Evolutionary conservation across 2,797 vertebrate species (phyloP).

Genomic region (Phaenicophaeus curvirostris): DNA sequence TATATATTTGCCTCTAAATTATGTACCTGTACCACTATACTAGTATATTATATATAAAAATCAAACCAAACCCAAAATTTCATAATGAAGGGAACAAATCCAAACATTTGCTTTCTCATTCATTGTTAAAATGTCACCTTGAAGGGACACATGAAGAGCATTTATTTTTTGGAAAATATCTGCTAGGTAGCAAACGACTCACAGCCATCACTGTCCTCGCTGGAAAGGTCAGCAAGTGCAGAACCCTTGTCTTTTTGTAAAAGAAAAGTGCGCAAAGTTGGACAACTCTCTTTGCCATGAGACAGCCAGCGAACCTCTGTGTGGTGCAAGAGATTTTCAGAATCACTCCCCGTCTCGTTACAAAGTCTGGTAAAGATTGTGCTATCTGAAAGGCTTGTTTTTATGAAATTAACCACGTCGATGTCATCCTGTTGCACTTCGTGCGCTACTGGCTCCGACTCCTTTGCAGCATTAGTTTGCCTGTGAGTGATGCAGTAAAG

Average conservation of each 20-base stretch:
- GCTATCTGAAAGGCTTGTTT: not conserved
- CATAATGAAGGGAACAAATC: not conserved
- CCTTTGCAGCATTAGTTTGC: not conserved
- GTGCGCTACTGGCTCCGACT: not conserved
- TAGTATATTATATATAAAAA: not conserved
- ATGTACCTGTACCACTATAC: not conserved
- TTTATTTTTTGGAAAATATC: not conserved
- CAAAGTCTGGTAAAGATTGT: not conserved
- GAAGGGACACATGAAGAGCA: not conserved
- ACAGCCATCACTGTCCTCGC: not conserved
- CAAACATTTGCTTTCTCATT: not conserved
- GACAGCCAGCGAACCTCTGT: not conserved
- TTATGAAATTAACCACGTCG: not conserved
- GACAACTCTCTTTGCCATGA: not conserved
- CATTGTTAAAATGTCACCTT: not conserved
- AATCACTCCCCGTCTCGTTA: not conserved
- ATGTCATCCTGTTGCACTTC: not conserved
- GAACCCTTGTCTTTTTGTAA: not conserved
- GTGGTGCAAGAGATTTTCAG: not conserved
- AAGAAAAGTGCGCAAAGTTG: not conserved
- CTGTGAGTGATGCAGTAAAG: not conserved
- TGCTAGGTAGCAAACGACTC: not conserved
- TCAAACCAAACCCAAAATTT: not conserved
- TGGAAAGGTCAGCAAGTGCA: not conserved
- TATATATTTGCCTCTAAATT: not conserved